A percentile compares a stretch with the other conserved stretches of the same genome.
Conservation (phyloP, 2,113 vertebrate species). For the Bostrychus sinensis region DNA sequence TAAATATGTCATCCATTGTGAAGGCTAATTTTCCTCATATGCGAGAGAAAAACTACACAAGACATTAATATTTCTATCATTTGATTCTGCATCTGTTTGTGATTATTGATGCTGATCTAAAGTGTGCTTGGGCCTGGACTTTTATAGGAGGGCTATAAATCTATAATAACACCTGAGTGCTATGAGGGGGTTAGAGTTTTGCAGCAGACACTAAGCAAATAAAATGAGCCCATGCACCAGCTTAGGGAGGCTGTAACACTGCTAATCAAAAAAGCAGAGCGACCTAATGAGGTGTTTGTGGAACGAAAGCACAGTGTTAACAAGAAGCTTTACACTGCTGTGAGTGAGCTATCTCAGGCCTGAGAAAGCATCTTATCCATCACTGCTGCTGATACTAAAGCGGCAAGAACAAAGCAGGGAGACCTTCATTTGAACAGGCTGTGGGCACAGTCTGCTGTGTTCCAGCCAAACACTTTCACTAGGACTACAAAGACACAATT, state of each 20-base stretch:
- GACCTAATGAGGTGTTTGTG: slow-evolving; percentile 55
- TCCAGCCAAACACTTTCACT: slow-evolving; percentile 39
- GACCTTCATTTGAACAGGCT: slow-evolving; percentile 60
- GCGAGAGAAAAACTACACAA: neutral
- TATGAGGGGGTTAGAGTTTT: slow-evolving; percentile 35
- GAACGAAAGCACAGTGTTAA: slow-evolving; percentile 55
- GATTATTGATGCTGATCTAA: slow-evolving; percentile 34
- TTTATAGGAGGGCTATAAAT: slow-evolving; percentile 7
- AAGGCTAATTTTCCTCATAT: neutral
- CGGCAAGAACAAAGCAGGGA: slow-evolving; percentile 23
- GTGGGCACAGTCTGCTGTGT: slow-evolving; percentile 31
- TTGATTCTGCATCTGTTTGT: slow-evolving; percentile 9
- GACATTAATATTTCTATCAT: neutral
- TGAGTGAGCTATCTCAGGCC: slow-evolving; percentile 31
- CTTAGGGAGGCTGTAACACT: slow-evolving; percentile 24
- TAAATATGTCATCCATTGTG: no score
- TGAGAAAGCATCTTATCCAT: slow-evolving; percentile 43
- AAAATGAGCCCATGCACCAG: slow-evolving; percentile 23
- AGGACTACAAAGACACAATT: slow-evolving; percentile 23
- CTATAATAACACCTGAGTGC: slow-evolving; percentile 35
- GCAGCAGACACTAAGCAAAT: slow-evolving; percentile 28
- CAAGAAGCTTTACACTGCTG: slow-evolving; percentile 34
- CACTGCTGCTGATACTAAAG: slow-evolving; percentile 21
- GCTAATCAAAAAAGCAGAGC: slow-evolving; percentile 45
- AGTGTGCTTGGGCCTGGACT: slow-evolving; percentile 14